These are phyloP conservation scores for Ceratina australensis DNA, from an alignment of 1,140 invertebrate genomes.

Conservation along the genomic window DNA sequence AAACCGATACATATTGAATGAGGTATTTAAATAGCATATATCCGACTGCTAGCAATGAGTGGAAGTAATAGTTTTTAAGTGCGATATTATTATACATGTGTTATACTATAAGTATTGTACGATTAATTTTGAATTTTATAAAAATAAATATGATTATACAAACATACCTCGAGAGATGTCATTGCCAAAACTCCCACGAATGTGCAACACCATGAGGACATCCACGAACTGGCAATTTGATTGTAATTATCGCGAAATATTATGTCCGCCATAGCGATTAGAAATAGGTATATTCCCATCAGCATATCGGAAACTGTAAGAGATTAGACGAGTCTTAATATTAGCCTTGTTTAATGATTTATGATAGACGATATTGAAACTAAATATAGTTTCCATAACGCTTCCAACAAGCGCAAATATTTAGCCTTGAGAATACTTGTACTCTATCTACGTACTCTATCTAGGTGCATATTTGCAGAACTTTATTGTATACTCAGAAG, in stretches of 20 bases:
- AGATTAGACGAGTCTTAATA: constrained; percentile 35
- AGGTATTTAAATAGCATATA: too few relatives aligned
- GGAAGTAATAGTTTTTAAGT: too few relatives aligned
- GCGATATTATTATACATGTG: too few relatives aligned
- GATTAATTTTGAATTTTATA: too few relatives aligned
- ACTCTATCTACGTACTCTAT: too few relatives aligned
- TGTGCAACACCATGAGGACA: constrained; percentile 84
- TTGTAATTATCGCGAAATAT: constrained; percentile 84
- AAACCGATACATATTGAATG: neutral
- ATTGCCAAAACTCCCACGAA: constrained; percentile 84
- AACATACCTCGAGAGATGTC: constrained; percentile 84
- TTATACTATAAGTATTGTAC: too few relatives aligned
- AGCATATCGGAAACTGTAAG: constrained; percentile 85
- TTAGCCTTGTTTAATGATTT: constrained; percentile 58
- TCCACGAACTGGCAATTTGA: constrained; percentile 83
- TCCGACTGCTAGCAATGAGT: too few relatives aligned
- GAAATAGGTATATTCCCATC: constrained; percentile 89
- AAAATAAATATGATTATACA: neutral
- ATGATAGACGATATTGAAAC: constrained; percentile 38
- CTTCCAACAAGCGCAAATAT: neutral
- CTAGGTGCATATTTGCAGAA: too few relatives aligned
- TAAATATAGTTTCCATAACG: constrained; percentile 45
- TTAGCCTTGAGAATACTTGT: too few relatives aligned
- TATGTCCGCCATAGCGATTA: constrained; percentile 85
- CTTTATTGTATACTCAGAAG: neutral